Evolutionary conservation across 1,140 invertebrate genomes (phyloP), one percentile per base, ranked within the genome.

Genomic region (Anastrepha ludens): DNA sequence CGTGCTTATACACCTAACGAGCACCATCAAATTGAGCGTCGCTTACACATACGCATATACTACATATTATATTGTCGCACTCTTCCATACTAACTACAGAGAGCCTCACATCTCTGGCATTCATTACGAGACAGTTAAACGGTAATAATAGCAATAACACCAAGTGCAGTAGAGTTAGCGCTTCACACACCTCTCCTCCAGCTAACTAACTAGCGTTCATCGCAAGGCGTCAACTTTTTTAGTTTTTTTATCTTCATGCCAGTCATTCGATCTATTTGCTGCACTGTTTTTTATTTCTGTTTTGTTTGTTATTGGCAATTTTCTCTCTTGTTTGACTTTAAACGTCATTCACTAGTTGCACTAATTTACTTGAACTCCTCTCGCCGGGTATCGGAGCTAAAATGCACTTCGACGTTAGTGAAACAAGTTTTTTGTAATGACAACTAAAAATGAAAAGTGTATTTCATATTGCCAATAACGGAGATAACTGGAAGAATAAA

Each of bases 261-360:
- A 29, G 29, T 29, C 29, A 29, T 29, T 0, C 29, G 50, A 55
- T 11, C 0, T 2, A 8, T 55, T 55, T 55, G 6, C 3, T 55
- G 11, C 50, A 11, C 2, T 55, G 50, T 55, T 55, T 67, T 67
- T 39, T 67, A 29, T n/a, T 20, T n/a, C n/a, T n/a, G n/a, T n/a
- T n/a, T n/a, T n/a, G n/a, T n/a, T 64, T 64, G 62, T 64, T 64
- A 64, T 17, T 64, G 62, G 62, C 64, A 29, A 67, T 67, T 67
- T 67, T 39, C 64, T 11, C 64, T 11, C 29, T 55, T 55, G 50
- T 11, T 11, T 55, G 50, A 11, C 2, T 55, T 55, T 55, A 55
- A 55, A 55, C 50, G 11, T 1, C 50, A 55, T 55, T 55, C 50
- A 55, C 50, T 55, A 11, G 50, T 55, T 55, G 50, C 50, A 55